Base-by-base conservation (phyloP, 2,797 vertebrate genomes). In the Bradypodion pumilum region DNA sequence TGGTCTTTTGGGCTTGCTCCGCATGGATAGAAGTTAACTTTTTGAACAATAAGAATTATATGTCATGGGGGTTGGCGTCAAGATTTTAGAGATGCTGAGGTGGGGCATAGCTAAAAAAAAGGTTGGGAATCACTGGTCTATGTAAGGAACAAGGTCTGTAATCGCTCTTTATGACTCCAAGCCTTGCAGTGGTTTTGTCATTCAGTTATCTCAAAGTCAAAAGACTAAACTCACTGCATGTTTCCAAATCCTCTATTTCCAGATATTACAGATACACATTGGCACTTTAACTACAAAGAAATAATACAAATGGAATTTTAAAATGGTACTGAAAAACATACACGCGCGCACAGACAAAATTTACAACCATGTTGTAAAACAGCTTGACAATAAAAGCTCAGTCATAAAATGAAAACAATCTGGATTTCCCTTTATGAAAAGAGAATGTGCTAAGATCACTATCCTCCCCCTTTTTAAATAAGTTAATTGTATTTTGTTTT, bases 361-460 rank as follows among this genome's bases (percentile, higher is more conserved):
- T 90, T 90, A 88, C 92, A 94, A 93, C 92, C 92, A 90, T 93
- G 92, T 94, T 35, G 0, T 91, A 93, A 93, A 94, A 94, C 86
- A 79, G 91, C 90, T 93, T 91, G 68, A 90, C 89, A 91, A 91
- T 9, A 1, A 93, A 89, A 93, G 80, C 91, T 95, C 92, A 91
- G 94, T 93, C 95, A 95, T 94, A 95, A 95, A 94, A 96, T 93
- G 93, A 94, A n/a, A 94, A 92, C 95, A 93, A 92, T 92, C 92
- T 92, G 90, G 96, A 88, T 96, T 95, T 97, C 97, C 96, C 89
- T 97, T 97, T 96, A 96, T 95, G 90, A 90, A 96, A 96, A 97
- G 97, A 97, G 96, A 96, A 97, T 94, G 94, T 92, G 27, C 93
- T 95, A 94, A 93, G 91, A 93, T 82, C 85, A 87, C 93, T 93